Evolutionary conservation across 2,113 vertebrate genomes (phyloP).

Genomic region (Mugil cephalus): DNA sequence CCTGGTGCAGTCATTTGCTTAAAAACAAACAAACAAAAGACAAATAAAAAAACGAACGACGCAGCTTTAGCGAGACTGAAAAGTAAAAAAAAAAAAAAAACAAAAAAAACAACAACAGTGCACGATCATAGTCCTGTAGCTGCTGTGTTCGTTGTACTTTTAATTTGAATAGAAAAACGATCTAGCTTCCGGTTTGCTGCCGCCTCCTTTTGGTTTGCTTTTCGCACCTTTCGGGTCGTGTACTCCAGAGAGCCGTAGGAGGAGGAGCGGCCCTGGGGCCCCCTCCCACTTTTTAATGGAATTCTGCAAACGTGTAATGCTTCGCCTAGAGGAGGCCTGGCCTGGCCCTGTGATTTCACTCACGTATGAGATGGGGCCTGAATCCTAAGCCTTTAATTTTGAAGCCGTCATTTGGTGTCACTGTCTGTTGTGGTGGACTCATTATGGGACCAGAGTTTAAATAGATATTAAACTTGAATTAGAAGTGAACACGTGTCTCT

Average conservation of each 20-base stretch:
- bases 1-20: no score
- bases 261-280: slow-evolving; percentile 42
- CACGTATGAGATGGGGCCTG: slow-evolving; percentile 5
- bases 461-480: background rate
- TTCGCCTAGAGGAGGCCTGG: slow-evolving; percentile 16
- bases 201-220: background rate
- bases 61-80: no score
- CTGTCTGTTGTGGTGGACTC: background rate
- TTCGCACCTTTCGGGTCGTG: background rate
- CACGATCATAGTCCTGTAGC: no score
- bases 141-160: slow-evolving; percentile 22
- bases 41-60: no score
- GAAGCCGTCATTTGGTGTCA: background rate
- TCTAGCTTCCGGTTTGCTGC: background rate
- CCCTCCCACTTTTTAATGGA: slow-evolving; percentile 69
- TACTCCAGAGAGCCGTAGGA: background rate
- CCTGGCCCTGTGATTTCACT: slow-evolving; percentile 22
- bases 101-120: no score
- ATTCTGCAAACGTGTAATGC: slow-evolving; percentile 84
- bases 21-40: no score
- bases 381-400: background rate
- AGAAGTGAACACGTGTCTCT: background rate
- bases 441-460: background rate
- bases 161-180: slow-evolving; percentile 10
- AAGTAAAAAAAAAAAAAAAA: no score